These are phyloP conservation scores for Anguilla megastoma DNA, from an alignment of 2,797 vertebrate genomes.

Conservation along the genomic window DNA sequence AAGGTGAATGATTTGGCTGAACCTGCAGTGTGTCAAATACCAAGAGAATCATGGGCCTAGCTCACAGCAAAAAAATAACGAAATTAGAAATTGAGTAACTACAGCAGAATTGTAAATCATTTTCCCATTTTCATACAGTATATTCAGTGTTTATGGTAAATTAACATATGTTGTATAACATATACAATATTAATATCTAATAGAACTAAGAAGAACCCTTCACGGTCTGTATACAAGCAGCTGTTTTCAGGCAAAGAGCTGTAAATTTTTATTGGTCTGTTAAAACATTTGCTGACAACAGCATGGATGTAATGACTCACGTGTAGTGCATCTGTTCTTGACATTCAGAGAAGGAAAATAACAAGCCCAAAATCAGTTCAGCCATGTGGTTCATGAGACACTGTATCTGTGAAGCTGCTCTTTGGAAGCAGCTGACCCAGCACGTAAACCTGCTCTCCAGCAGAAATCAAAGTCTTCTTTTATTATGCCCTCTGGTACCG, in stretches of 20 bases:
- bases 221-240: slow-evolving; percentile 16
- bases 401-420: slow-evolving; percentile 4
- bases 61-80: not conserved
- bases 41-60: not conserved
- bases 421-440: slow-evolving; percentile 22
- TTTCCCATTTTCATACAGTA: not conserved
- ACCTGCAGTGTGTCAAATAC: not conserved
- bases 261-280: slow-evolving; percentile 43
- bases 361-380: slow-evolving; percentile 32
- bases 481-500: not conserved
- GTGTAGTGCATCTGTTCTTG: slow-evolving; percentile 40
- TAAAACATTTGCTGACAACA: slow-evolving; percentile 47
- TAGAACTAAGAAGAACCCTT: not conserved
- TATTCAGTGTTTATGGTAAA: not conserved
- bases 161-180: not conserved
- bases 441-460: not conserved
- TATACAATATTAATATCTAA: not conserved
- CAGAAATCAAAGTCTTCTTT: not conserved
- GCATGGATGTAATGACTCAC: slow-evolving; percentile 44
- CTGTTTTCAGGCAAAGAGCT: slow-evolving; percentile 20
- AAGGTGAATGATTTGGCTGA: not conserved
- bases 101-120: not conserved
- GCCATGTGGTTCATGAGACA: slow-evolving; percentile 15
- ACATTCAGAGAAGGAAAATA: slow-evolving; percentile 44
- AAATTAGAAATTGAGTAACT: not conserved